Percentiles rank a stretch among this genome's conserved stretches.
These are phyloP conservation scores for Corythornis vintsioides DNA, from an alignment of 2,113 vertebrate species.

Conservation along the genomic window DNA sequence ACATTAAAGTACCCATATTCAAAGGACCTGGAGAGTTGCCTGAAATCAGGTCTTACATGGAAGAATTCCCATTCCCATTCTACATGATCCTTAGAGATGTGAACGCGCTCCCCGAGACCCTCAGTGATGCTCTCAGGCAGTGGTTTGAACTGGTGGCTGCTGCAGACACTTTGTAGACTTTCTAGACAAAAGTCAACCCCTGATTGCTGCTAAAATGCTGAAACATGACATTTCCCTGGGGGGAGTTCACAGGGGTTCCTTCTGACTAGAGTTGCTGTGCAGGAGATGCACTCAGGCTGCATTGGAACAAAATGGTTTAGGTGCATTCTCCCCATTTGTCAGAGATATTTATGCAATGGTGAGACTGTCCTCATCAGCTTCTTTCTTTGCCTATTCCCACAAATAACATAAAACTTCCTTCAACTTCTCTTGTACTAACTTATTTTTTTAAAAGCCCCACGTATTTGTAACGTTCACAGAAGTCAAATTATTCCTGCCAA, in stretches of 20 bases:
- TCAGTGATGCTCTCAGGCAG: constrained; percentile 94
- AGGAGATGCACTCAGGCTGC: background rate
- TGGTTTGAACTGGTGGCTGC: constrained; percentile 97
- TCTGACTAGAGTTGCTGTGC: background rate
- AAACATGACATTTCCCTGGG: background rate
- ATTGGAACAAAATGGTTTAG: background rate
- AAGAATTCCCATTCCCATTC: constrained; percentile 98
- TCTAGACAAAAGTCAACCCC: background rate
- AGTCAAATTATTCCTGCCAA: background rate
- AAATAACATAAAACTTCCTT: background rate
- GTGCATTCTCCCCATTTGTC: background rate
- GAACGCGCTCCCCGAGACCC: constrained; percentile 91
- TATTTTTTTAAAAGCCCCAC: background rate
- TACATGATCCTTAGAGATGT: constrained; percentile 94
- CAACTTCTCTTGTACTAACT: constrained; percentile 52
- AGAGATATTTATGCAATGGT: constrained; percentile 59
- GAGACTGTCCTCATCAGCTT: background rate
- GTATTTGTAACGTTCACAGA: background rate
- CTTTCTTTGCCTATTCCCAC: background rate
- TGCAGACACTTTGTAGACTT: constrained; percentile 72
- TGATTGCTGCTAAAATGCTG: background rate
- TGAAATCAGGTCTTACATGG: constrained; percentile 97
- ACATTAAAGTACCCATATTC: constrained; percentile 98
- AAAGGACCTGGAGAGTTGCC: constrained; percentile 90
- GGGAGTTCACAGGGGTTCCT: background rate